These are phyloP conservation scores for Hyposoter didymator DNA, from an alignment of 2,888 invertebrate genomes.

Conservation along the genomic window DNA sequence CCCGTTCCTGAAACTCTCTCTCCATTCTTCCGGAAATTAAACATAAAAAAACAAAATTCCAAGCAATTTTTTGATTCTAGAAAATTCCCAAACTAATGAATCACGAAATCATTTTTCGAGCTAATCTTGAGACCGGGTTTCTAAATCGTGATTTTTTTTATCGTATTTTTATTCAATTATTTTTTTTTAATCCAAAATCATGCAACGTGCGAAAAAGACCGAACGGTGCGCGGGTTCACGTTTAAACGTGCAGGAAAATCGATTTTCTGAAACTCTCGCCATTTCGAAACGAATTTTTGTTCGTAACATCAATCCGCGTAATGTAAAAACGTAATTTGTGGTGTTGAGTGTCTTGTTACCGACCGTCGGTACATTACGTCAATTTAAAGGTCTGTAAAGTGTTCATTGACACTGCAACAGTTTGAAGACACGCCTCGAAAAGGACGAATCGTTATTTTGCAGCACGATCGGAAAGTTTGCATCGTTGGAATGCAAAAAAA, in stretches of 20 bases:
- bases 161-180: too few species aligned
- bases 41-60: background rate
- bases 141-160: too few species aligned
- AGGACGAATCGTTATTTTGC: background rate
- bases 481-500: too few species aligned
- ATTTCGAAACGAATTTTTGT: background rate
- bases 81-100: too few species aligned
- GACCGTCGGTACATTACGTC: background rate
- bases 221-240: background rate
- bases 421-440: background rate
- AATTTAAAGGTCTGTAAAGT: background rate
- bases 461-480: too few species aligned
- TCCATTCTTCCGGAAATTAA: constrained; percentile 17
- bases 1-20: background rate
- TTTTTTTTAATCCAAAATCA: too few species aligned
- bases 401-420: constrained; percentile 1
- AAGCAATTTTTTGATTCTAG: background rate
- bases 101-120: too few species aligned
- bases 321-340: background rate
- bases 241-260: background rate
- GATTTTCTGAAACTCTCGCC: background rate
- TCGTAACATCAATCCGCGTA: background rate
- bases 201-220: too few species aligned
- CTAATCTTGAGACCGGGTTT: too few species aligned
- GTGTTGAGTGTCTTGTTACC: constrained; percentile 8